Base-by-base conservation (phyloP, 2,113 vertebrate genomes). In the Tyrannus savana region DNA sequence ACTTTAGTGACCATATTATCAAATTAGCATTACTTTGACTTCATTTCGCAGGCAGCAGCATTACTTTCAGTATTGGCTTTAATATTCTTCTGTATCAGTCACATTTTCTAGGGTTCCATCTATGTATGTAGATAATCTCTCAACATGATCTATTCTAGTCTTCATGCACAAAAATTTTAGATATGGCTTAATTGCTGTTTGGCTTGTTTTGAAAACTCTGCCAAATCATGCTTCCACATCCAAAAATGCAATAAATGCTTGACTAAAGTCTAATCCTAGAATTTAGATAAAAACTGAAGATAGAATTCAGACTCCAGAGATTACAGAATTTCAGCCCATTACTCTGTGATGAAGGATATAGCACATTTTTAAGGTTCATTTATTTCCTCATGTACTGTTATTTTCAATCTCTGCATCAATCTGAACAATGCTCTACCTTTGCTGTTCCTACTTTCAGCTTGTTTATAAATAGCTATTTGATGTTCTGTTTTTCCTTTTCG, bases 311-410 rank as follows among this genome's bases (percentile, higher is more conserved):
- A 75, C 44, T 68, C 46, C 28, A 72, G 33, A 80, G 66, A 64
- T 93, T 82, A 75, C 15, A 84, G 46, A 83, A 93, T 84, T 86
- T 92, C 55, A 84, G 27, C 33, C 37, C 63, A 74, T 84, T 90
- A 62, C 39, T 69, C 50, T 90, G 23, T 85, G 79, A 92, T 88
- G 88, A 90, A 76, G 23, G 28, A 85, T 77, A 59, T 53, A 79
- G 23, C 58, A 73, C 21, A 62, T 55, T 92, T 93, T 97, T 74
- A 95, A 74, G 50, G 59, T 94, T 86, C 67, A 83, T 92, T 90
- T 95, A 77, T 77, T 93, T 93, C 44, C 72, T 72, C 71, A 47
- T 41, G 47, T 79, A 87, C 71, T 90, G 35, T 80, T 88, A 62
- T 35, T 28, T 92, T 84, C 58, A 86, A 39, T 88, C 68, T 88